A percentile compares a stretch with the other conserved stretches of the same genome.
Conservation (phyloP, 2,888 invertebrate species). For the Machimus rusticus region DNA sequence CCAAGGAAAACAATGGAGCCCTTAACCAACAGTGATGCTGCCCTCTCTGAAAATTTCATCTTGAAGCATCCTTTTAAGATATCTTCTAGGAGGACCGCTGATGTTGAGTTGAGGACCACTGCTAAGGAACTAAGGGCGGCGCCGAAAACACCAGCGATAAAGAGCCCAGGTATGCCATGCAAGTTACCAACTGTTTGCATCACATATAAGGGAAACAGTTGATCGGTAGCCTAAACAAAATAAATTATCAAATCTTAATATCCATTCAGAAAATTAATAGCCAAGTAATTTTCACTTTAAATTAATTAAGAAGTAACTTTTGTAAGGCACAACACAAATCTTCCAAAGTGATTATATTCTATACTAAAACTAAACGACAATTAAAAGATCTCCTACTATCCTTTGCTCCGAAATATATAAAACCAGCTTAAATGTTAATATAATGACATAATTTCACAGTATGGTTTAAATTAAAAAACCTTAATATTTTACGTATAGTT, state of each 20-base stretch:
- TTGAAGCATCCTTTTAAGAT: conserved; percentile 76
- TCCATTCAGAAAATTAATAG: not conserved
- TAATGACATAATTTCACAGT: too few relatives aligned
- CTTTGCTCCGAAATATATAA: too few relatives aligned
- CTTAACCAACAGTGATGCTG: conserved; percentile 72
- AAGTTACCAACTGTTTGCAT: conserved; percentile 77
- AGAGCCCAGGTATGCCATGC: conserved; percentile 84
- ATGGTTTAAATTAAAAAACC: too few relatives aligned
- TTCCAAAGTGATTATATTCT: too few relatives aligned
- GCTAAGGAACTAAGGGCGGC: conserved; percentile 90
- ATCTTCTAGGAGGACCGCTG: conserved; percentile 85
- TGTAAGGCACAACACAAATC: too few relatives aligned
- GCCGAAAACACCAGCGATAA: conserved; percentile 88
- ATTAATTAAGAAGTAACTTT: too few relatives aligned
- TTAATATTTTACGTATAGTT: too few relatives aligned
- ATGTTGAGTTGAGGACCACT: conserved; percentile 86
- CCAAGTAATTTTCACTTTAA: too few relatives aligned
- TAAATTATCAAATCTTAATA: not conserved
- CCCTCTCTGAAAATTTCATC: conserved; percentile 68
- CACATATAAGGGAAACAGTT: conserved; percentile 84
- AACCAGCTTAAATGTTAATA: too few relatives aligned
- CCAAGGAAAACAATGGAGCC: conserved; percentile 71
- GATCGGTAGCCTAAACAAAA: conserved; percentile 69
- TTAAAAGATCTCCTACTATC: too few relatives aligned
- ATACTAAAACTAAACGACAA: too few relatives aligned